Evolutionary conservation across 92 coral and sea anemone species (phyloP).

Genomic region (Umimayanthus chanpuru): DNA sequence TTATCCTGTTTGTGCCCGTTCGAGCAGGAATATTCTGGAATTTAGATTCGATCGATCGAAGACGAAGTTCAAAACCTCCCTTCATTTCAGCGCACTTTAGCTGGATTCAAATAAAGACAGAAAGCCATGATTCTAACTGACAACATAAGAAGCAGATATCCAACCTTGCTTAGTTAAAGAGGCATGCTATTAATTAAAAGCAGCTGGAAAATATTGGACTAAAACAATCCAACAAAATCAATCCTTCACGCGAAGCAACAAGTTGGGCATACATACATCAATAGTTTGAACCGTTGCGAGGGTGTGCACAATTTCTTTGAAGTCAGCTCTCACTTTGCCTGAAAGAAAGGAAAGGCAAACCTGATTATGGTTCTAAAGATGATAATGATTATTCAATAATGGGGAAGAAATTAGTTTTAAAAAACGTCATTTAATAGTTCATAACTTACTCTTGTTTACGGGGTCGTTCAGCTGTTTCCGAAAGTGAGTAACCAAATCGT

Average conservation of each 20-base stretch:
- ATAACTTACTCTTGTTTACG: slow-evolving; percentile 79
- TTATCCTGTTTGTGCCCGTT: too few relatives aligned
- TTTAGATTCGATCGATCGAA: neutral
- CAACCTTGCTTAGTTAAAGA: neutral
- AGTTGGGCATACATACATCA: slow-evolving; percentile 57
- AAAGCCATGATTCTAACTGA: neutral
- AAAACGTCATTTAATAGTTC: neutral
- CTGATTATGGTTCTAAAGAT: neutral
- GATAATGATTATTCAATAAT: neutral
- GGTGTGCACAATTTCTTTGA: slow-evolving; percentile 87
- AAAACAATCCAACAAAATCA: too few relatives aligned
- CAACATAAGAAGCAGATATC: neutral
- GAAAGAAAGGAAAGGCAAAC: slow-evolving; percentile 10
- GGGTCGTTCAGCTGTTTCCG: slow-evolving; percentile 90
- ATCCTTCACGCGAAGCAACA: neutral
- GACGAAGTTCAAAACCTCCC: neutral
- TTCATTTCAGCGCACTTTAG: neutral
- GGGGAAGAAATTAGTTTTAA: neutral
- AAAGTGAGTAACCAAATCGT: slow-evolving; percentile 93
- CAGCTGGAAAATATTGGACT: neutral
- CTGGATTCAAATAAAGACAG: neutral
- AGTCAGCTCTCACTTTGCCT: slow-evolving; percentile 83
- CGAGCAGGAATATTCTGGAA: neutral
- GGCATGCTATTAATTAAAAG: neutral
- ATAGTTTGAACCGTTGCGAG: slow-evolving; percentile 84